These are phyloP conservation scores for Platycheirus rosarum DNA, from an alignment of 2,888 invertebrate genomes.

Conservation along the genomic window DNA sequence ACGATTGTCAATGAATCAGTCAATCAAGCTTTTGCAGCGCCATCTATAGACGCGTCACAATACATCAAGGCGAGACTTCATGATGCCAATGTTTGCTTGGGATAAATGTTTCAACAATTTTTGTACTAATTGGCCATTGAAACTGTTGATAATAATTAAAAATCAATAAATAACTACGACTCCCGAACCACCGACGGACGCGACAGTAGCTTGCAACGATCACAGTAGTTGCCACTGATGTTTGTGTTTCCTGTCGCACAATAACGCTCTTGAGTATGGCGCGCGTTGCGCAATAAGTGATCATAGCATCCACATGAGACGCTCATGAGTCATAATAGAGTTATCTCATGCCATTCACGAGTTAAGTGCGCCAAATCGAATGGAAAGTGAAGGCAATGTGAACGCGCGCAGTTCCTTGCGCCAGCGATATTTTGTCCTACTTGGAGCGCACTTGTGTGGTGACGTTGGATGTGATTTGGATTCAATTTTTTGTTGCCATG, in stretches of 20 bases:
- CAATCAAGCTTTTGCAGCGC: slow-evolving; percentile 48
- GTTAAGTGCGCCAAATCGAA: slow-evolving; percentile 20
- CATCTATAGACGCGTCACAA: slow-evolving; percentile 32
- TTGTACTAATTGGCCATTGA: slow-evolving; percentile 56
- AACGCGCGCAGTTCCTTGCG: slow-evolving; percentile 34
- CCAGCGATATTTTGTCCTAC: slow-evolving; percentile 41
- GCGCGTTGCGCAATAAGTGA: slow-evolving; percentile 62
- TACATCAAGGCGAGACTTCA: slow-evolving; percentile 16
- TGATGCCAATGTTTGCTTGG: slow-evolving; percentile 8
- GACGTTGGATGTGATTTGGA: slow-evolving; percentile 23
- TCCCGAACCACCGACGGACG: slow-evolving; percentile 22
- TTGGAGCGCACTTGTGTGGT: slow-evolving; percentile 33
- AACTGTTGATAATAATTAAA: slow-evolving; percentile 62
- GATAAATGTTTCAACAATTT: slow-evolving; percentile 42
- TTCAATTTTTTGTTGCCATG: slow-evolving; percentile 28
- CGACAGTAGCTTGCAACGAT: too few species aligned
- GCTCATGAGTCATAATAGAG: slow-evolving; percentile 35
- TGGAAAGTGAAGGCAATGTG: slow-evolving; percentile 62
- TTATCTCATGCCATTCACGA: slow-evolving; percentile 33
- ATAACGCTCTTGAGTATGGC: slow-evolving; percentile 31
- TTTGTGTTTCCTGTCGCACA: slow-evolving; percentile 22
- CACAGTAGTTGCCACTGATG: not conserved
- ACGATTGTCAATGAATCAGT: slow-evolving; percentile 60
- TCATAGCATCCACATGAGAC: slow-evolving; percentile 16
- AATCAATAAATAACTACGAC: slow-evolving; percentile 62